Percentiles rank a stretch among this genome's conserved stretches.
Conservation (phyloP, 2,797 vertebrate species). For the Bradypodion ventrale region DNA sequence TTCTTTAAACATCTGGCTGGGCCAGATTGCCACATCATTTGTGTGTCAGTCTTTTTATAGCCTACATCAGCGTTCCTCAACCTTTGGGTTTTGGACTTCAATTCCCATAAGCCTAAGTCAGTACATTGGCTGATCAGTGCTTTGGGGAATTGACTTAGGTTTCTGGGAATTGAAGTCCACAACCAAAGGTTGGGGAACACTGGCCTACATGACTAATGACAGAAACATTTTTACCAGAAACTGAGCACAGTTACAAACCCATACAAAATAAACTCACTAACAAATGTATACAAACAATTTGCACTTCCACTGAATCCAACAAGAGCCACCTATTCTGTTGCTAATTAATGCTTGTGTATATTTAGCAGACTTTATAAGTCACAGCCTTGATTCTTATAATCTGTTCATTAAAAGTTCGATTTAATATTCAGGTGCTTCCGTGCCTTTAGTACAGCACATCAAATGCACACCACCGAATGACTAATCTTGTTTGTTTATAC, state of each 20-base stretch:
- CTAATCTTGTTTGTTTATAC: slow-evolving; percentile 32
- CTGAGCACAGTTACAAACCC: neutral
- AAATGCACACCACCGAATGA: slow-evolving; percentile 44
- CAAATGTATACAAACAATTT: neutral
- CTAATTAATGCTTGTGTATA: neutral
- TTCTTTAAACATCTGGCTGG: slow-evolving; percentile 11
- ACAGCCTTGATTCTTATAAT: slow-evolving; percentile 13
- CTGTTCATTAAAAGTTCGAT: slow-evolving; percentile 31
- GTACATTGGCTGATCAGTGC: too few species aligned
- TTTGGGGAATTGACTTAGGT: too few species aligned
- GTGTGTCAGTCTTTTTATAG: neutral
- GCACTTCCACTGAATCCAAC: slow-evolving; percentile 26
- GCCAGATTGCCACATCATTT: neutral
- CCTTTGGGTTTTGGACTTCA: too few species aligned
- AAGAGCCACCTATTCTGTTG: slow-evolving; percentile 1
- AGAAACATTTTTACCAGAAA: neutral
- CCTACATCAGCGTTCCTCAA: too few species aligned
- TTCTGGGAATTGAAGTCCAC: too few species aligned
- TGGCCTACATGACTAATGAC: neutral
- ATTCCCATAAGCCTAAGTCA: too few species aligned
- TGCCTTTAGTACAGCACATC: neutral
- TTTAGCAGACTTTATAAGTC: slow-evolving; percentile 17
- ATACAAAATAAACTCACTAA: slow-evolving; percentile 34
- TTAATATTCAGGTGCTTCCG: slow-evolving; percentile 10
- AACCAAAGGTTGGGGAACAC: too few species aligned